Base-by-base conservation (phyloP, 2,888 invertebrate species). In the Drosophila greeni region DNA sequence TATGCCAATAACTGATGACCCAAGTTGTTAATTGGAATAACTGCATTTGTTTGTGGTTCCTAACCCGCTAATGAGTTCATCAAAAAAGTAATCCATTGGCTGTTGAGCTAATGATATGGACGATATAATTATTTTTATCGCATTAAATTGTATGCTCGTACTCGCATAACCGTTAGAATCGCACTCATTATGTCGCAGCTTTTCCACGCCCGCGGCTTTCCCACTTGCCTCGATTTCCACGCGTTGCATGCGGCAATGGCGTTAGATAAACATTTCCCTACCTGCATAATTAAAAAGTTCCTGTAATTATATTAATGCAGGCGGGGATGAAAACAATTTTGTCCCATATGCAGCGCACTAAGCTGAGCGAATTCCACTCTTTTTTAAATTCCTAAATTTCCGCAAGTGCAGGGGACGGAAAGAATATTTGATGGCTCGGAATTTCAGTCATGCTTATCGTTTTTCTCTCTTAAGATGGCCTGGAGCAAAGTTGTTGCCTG, bases 221-320 rank as follows among this genome's bases (percentile, higher is more conserved):
- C 58, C 47, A 64, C 62, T 48, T 64, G 59, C 61, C 68, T 56
- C 68, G 61, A 49, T 80, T 76, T 76, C 66, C 66, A 72, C 55
- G 68, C 20, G 55, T 73, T 74, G 82, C 82, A 82, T 75, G 76
- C 59, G 56, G 51, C 37, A 51, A 24, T 57, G 58, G 43, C 61
- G 66, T 72, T 61, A 70, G 47, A 64, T 68, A 70, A 61, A 54
- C 53, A 64, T 64, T 64, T 43, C 43, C 52, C 62, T 42, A 42
- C 42, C 40, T 31, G 42, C 64, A 62, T 64, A 65, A 52, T 64
- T 64, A 65, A 42, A 65, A 45, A 45, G 37, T 43, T 33, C 36
- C 31, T 33, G 62, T 37, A 51, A 26, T 37, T 33, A 24, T 8
- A 45, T 45, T 48, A 61, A 42, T 49, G 34, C 34, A 34, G 9